Evolutionary conservation across 2,113 vertebrate genomes (phyloP).

Genomic region (Saccopteryx leptura): DNA sequence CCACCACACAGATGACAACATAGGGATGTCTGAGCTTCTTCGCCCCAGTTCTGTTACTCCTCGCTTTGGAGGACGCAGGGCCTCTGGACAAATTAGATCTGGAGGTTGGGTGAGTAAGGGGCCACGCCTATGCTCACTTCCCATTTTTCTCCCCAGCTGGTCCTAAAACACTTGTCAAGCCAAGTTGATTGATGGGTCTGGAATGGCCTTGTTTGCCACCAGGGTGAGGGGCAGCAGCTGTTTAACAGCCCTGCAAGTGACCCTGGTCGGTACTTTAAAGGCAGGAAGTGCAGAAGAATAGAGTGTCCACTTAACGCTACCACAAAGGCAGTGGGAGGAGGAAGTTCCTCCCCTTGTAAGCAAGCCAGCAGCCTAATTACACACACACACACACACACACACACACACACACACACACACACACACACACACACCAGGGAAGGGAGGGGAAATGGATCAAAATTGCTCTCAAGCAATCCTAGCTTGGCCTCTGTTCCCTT

Average conservation of each 20-base stretch:
- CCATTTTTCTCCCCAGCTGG: constrained; percentile 68
- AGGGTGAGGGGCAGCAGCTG: constrained; percentile 73
- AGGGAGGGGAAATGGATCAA: not conserved
- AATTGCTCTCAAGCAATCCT: not conserved
- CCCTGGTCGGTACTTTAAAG: constrained; percentile 74
- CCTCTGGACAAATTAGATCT: constrained; percentile 41
- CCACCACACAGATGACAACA: not conserved
- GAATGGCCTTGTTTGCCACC: constrained; percentile 59
- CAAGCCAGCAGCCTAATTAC: not conserved
- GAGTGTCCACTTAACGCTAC: constrained; percentile 70
- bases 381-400: not conserved
- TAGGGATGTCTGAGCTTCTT: not conserved
- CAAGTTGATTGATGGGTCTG: constrained; percentile 71
- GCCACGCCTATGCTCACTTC: constrained; percentile 16
- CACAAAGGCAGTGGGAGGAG: constrained; percentile 62
- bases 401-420: not conserved
- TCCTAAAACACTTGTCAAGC: constrained; percentile 74
- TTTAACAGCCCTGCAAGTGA: constrained; percentile 73
- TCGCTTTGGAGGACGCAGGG: not conserved
- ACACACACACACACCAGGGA: not conserved
- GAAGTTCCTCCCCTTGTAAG: constrained; percentile 37
- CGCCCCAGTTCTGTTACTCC: not conserved
- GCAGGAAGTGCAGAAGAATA: constrained; percentile 79
- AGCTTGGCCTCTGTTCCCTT: not conserved
- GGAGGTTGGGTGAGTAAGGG: not conserved